Evolutionary conservation across 2,797 vertebrate species (phyloP).

Genomic region (Melanotaenia nigrans): DNA sequence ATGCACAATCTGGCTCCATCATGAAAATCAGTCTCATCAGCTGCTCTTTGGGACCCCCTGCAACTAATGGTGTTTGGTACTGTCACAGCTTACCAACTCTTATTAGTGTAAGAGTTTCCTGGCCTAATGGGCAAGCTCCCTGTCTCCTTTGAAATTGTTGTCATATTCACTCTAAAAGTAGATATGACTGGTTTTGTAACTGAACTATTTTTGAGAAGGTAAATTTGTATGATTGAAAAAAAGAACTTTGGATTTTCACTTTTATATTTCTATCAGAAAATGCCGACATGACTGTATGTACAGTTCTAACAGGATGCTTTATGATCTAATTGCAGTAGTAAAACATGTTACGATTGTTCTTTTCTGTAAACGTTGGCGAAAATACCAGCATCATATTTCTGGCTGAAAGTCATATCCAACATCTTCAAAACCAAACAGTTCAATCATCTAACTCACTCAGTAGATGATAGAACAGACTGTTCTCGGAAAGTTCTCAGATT

Average conservation of each 20-base stretch:
- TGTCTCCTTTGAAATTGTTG: not conserved
- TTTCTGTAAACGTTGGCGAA: slow-evolving; percentile 8
- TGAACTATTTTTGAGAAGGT: not conserved
- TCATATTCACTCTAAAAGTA: not conserved
- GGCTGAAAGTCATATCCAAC: slow-evolving; percentile 15
- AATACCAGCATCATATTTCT: slow-evolving; percentile 27
- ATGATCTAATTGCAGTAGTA: not conserved
- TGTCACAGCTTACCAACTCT: not conserved
- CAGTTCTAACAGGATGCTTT: slow-evolving; percentile 5
- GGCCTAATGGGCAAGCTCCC: not conserved
- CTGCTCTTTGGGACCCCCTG: slow-evolving; percentile 21
- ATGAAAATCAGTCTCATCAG: not conserved
- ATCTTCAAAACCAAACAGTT: slow-evolving; percentile 43
- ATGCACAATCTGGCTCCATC: not conserved
- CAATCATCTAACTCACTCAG: slow-evolving; percentile 41
- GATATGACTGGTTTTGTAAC: not conserved
- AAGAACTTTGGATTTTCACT: too few species aligned
- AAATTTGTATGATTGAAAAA: not conserved
- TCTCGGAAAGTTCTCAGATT: slow-evolving; percentile 53
- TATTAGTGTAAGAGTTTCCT: not conserved
- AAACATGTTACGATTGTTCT: slow-evolving; percentile 2
- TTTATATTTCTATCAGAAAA: not conserved
- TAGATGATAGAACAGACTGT: slow-evolving; percentile 63
- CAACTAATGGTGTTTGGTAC: slow-evolving; percentile 16
- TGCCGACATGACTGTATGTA: not conserved